Evolutionary conservation across 2,888 invertebrate genomes (phyloP), one percentile per base, ranked within the genome.

Genomic region (Lucinisca nassula): DNA sequence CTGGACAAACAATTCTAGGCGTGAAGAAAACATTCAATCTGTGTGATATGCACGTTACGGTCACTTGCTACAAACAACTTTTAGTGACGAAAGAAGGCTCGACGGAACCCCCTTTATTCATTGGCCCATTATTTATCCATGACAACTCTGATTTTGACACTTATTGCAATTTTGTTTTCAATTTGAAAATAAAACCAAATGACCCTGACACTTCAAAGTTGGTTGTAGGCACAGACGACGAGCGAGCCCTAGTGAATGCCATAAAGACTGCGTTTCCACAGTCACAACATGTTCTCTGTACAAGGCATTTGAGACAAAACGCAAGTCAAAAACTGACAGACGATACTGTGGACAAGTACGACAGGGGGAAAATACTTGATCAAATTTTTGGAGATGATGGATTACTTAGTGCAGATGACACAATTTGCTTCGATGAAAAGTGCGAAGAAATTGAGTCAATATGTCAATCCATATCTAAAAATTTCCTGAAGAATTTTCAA

Each of bases 131-230:
- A 35, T 87, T 80, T 37, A 84, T 89, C 8, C 85, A 87, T 30
- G 85, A 87, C 49, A 85, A 82, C 35, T 89, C 85, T 79, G 87
- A 90, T 49, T 89, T 81, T 78, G 87, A 85, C 24, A 79, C 82
- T 4, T 86, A 82, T 61, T 49, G 82, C 37, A 79, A 82, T 14
- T 86, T 84, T 58, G 87, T 82, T 38, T 49, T 80, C 21, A 79
- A 90, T 37, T 21, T 86, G 10, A 86, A 61, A 67, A 67, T 74
- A 0, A 88, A 84, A 85, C 35, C 87, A n/a, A 61, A 35, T 10
- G 51, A 79, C 14, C n/a, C n/a, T 12, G 21, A 30, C 21, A n/a
- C 72, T 10, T 6, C 30, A 17, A 80, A 61, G 8, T 37, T 74
- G 17, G 74, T 81, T 35, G 80, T 78, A 27, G 78, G 85, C 3